Percentiles rank a stretch among this genome's conserved stretches.
These are phyloP conservation scores for Callosobruchus maculatus DNA, from an alignment of 2,888 invertebrate genomes.

Conservation along the genomic window DNA sequence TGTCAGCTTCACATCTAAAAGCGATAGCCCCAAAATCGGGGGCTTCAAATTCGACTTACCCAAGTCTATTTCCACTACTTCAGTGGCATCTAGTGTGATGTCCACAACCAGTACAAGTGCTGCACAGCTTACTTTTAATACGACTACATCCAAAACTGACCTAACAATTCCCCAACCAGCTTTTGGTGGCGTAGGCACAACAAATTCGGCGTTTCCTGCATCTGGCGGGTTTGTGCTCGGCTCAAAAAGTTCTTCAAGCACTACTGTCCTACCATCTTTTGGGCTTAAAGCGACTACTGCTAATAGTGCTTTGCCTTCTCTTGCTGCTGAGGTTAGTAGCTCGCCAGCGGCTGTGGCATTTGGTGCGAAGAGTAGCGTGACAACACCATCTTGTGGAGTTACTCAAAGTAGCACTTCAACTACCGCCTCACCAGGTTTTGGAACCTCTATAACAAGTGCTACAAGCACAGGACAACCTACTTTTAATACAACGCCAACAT, in stretches of 20 bases:
- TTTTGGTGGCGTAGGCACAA: neutral
- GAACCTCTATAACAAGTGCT: slow-evolving; percentile 3
- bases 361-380: neutral
- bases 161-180: neutral
- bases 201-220: slow-evolving; percentile 1
- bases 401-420: slow-evolving; percentile 1
- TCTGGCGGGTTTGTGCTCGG: neutral
- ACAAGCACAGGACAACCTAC: neutral
- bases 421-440: slow-evolving; percentile 6
- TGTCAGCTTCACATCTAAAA: neutral
- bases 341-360: neutral
- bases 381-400: slow-evolving; percentile 1
- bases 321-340: neutral
- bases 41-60: slow-evolving; percentile 37
- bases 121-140: neutral
- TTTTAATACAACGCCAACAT: neutral
- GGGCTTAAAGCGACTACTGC: slow-evolving; percentile 6
- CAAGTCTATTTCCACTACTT: slow-evolving; percentile 14
- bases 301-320: neutral
- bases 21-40: slow-evolving; percentile 29
- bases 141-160: neutral
- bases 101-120: neutral
- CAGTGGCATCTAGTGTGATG: slow-evolving; percentile 2
- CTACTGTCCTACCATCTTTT: slow-evolving; percentile 11
- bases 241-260: neutral